Evolutionary conservation across 92 coral and sea anemone species (phyloP).

Genomic region (Siderastrea siderea): DNA sequence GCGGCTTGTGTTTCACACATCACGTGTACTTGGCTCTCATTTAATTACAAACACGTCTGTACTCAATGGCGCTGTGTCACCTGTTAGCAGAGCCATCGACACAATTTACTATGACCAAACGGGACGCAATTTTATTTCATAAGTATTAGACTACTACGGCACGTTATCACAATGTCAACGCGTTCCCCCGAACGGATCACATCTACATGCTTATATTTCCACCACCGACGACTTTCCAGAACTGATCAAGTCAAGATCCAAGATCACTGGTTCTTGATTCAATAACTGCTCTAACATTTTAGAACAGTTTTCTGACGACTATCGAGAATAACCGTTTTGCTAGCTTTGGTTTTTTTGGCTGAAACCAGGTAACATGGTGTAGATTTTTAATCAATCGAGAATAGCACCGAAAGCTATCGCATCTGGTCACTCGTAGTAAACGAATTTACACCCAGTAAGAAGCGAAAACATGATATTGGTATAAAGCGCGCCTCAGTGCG

Average conservation of each 20-base stretch:
- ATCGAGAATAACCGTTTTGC: background rate
- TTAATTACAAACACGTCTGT: no score
- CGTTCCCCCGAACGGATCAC: background rate
- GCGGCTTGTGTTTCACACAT: no score
- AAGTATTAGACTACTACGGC: background rate
- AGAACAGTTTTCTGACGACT: background rate
- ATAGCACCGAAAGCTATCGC: no score
- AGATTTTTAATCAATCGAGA: no score
- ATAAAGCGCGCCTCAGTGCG: no score
- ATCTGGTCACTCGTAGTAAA: no score
- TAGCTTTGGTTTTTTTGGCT: background rate
- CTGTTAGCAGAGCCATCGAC: no score
- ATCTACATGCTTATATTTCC: background rate
- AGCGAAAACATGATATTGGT: no score
- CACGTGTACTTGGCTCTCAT: no score
- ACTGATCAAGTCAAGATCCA: background rate
- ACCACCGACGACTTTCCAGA: background rate
- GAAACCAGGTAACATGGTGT: no score
- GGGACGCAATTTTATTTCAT: slow-evolving; percentile 1
- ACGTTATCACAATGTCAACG: background rate
- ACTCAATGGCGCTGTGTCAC: no score
- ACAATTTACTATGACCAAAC: background rate
- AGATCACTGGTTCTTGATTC: slow-evolving; percentile 1
- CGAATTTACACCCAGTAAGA: no score
- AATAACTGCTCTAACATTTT: background rate